Evolutionary conservation across 2,797 vertebrate species (phyloP), one percentile per base, ranked within the genome.

Genomic region (Todus mexicanus): DNA sequence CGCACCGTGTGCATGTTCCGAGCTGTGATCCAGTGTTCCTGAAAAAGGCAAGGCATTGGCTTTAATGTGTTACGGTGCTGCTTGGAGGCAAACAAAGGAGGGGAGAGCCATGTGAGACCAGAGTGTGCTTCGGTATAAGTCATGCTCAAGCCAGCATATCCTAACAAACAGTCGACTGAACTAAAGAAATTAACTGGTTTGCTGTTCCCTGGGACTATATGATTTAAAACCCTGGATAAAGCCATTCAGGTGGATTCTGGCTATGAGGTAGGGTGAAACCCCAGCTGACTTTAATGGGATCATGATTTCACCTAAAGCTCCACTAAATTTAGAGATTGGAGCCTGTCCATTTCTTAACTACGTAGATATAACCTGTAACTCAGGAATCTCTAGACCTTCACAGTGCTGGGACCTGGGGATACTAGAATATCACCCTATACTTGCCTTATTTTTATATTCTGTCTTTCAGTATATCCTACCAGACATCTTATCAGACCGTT

Each of bases 21-120:
- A 22, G 95, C 64, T 0, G 18, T 92, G 95, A 99, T 96, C 97
- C 98, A 99, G 94, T 99, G 98, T 66, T 98, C 98, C 99, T 99
- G 95, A 17, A 97, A 94, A 8, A 70, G 75, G 38, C 35, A 84
- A 93, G 38, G 57, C 45, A 37, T 5, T 0, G 18, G 37, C 22
- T 84, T 84, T 43, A 54, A 45, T 1, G 4, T 26, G 51, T 61
- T 73, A 27, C 31, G 75, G 45, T 72, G 27, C 40, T 74, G 42
- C 60, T 84, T 59, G 69, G 72, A 40, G n/a, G 33, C 35, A 69
- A 75, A 35, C 26, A 77, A 38, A 68, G 50, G 26, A 61, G 70
- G 64, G 50, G 26, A 61, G 70, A 76, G 17, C 15, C 19, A 11
- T 42, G 17, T 93, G 40, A 83, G 59, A 40, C 15, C 22, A 4